These are phyloP conservation scores for Papilio xuthus DNA, from an alignment of 1,140 invertebrate species.

Conservation along the genomic window DNA sequence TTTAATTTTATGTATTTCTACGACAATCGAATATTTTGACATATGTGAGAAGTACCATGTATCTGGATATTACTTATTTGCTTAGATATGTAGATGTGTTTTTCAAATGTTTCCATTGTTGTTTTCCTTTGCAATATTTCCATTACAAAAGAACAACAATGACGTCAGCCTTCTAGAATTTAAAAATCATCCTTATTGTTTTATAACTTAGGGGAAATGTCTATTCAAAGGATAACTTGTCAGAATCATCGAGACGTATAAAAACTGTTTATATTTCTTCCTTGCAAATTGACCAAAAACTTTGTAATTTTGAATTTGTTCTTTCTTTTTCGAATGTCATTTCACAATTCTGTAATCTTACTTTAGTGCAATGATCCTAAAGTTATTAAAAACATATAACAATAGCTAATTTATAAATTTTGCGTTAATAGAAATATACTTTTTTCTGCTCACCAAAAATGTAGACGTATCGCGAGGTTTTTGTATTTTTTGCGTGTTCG, in stretches of 20 bases:
- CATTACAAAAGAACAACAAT: not conserved
- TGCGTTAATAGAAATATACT: not conserved
- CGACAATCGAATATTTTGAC: not conserved
- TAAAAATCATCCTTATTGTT: conserved; percentile 7
- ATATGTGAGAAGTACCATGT: not conserved
- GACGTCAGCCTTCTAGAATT: not conserved
- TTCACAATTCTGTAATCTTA: too few species aligned
- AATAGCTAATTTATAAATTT: too few species aligned
- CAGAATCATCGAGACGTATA: not conserved
- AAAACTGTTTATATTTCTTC: not conserved
- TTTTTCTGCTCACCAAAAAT: not conserved
- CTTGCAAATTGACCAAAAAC: not conserved
- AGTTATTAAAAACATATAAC: too few species aligned
- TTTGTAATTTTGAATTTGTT: too few species aligned
- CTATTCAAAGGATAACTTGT: not conserved
- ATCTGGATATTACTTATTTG: not conserved
- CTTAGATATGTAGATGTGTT: not conserved
- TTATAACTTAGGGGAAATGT: not conserved
- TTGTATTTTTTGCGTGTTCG: not conserved
- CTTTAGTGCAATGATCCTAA: too few species aligned
- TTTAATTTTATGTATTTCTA: not conserved
- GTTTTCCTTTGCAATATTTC: not conserved
- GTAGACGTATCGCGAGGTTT: not conserved
- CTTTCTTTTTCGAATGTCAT: not conserved
- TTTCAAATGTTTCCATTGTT: not conserved